Conservation (phyloP, 2,888 invertebrate genomes). For the Drosophila subsilvestris region DNA sequence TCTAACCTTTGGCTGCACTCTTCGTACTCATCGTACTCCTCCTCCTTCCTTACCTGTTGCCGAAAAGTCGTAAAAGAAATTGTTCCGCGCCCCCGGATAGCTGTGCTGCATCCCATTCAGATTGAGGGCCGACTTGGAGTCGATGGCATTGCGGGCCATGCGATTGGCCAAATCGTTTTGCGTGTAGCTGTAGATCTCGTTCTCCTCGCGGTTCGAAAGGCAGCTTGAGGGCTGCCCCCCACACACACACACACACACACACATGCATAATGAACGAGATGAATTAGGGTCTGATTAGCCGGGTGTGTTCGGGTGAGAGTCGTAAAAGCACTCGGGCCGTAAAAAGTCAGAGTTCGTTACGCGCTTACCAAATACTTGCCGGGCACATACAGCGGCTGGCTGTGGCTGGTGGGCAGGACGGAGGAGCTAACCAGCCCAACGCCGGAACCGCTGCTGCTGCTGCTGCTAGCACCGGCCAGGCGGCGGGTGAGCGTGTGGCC, state of each 20-base stretch:
- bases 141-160: constrained; percentile 86
- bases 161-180: constrained; percentile 93
- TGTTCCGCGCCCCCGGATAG: constrained; percentile 83
- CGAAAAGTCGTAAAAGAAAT: constrained; percentile 84
- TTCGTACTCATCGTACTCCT: no score
- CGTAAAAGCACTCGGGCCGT: constrained; percentile 62
- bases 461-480: constrained; percentile 49
- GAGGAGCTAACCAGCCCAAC: constrained; percentile 81
- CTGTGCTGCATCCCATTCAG: constrained; percentile 84
- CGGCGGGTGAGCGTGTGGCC: constrained; percentile 82
- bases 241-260: constrained; percentile 30
- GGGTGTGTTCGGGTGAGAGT: constrained; percentile 34
- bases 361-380: constrained; percentile 95
- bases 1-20: constrained; percentile 37
- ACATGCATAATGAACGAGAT: constrained; percentile 70
- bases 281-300: constrained; percentile 72
- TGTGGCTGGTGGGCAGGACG: constrained; percentile 90
- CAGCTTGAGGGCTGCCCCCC: constrained; percentile 96
- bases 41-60: constrained; percentile 82
- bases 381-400: constrained; percentile 94
- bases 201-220: constrained; percentile 94
- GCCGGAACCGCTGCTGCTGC: constrained; percentile 72
- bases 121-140: constrained; percentile 87
- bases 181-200: constrained; percentile 95
- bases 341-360: constrained; percentile 62